These are phyloP conservation scores for Philhelius pedissequus DNA, from an alignment of 2,888 invertebrate species.

Conservation along the genomic window DNA sequence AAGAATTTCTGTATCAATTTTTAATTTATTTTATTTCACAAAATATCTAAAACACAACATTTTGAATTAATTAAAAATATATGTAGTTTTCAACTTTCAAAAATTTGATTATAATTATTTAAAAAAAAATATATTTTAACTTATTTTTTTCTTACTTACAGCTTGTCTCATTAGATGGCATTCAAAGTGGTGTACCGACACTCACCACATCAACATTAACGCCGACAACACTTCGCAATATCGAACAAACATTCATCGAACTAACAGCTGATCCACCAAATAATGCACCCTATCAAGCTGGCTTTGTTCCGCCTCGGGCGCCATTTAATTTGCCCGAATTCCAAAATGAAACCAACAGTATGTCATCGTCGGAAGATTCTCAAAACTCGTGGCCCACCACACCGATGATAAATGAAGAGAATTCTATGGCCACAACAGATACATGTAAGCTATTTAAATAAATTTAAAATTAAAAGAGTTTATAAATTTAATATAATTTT, in stretches of 20 bases:
- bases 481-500: background rate
- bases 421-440: conserved; percentile 76
- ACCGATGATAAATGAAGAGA: conserved; percentile 75
- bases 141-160: conserved; percentile 79
- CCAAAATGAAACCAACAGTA: conserved; percentile 73
- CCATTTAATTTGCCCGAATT: conserved; percentile 75
- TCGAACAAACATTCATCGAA: conserved; percentile 95
- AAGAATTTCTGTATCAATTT: no score
- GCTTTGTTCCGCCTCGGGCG: conserved; percentile 92
- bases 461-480: background rate
- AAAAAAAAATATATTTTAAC: no score
- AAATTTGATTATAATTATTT: no score
- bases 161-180: conserved; percentile 91
- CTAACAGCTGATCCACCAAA: conserved; percentile 87
- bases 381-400: conserved; percentile 76
- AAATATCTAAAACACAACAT: no score
- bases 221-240: conserved; percentile 93
- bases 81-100: no score
- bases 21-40: no score
- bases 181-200: conserved; percentile 94
- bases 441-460: conserved; percentile 74
- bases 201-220: conserved; percentile 96
- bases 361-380: conserved; percentile 77
- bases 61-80: no score
- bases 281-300: conserved; percentile 90